Conservation (phyloP, 2,113 vertebrate species). For the Sitta europaea region DNA sequence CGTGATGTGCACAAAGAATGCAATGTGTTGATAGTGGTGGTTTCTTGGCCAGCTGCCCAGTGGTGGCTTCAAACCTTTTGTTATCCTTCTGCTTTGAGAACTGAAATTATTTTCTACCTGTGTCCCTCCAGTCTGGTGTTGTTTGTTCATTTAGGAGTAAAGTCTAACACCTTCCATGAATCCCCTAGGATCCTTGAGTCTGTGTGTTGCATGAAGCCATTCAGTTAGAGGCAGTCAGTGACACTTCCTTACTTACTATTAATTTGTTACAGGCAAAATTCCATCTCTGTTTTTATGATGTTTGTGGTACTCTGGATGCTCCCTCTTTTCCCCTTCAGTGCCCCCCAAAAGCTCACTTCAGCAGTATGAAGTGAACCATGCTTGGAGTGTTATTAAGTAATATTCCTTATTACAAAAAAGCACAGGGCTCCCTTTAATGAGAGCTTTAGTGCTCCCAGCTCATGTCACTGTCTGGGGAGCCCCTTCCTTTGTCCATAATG, state of each 20-base stretch:
- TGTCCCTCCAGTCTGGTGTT: neutral
- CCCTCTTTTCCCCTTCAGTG: neutral
- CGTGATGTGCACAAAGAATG: neutral
- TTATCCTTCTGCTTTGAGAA: neutral
- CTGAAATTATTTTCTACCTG: neutral
- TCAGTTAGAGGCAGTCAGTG: slow-evolving; percentile 26
- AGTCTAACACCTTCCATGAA: neutral
- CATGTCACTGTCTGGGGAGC: slow-evolving; percentile 56
- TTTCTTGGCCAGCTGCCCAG: neutral
- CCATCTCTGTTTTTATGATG: slow-evolving; percentile 31
- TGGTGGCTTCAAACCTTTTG: neutral
- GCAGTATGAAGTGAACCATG: slow-evolving; percentile 30
- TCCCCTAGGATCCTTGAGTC: slow-evolving; percentile 16
- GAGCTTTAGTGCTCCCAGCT: slow-evolving; percentile 28
- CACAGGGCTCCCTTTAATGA: slow-evolving; percentile 65
- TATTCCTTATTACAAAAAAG: slow-evolving; percentile 40
- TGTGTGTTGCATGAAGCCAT: slow-evolving; percentile 9
- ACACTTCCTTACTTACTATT: slow-evolving; percentile 40
- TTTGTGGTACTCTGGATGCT: slow-evolving; percentile 34
- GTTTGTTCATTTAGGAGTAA: slow-evolving; percentile 44
- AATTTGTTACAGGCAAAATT: slow-evolving; percentile 48
- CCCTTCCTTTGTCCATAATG: slow-evolving; percentile 68
- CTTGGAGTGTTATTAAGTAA: slow-evolving; percentile 40
- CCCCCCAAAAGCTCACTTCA: slow-evolving; percentile 47
- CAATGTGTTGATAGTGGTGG: fast-evolving